Percentiles rank a stretch among this genome's conserved stretches.
Evolutionary conservation across 2,797 vertebrate species (phyloP).

Genomic region (Semotilus atromaculatus): DNA sequence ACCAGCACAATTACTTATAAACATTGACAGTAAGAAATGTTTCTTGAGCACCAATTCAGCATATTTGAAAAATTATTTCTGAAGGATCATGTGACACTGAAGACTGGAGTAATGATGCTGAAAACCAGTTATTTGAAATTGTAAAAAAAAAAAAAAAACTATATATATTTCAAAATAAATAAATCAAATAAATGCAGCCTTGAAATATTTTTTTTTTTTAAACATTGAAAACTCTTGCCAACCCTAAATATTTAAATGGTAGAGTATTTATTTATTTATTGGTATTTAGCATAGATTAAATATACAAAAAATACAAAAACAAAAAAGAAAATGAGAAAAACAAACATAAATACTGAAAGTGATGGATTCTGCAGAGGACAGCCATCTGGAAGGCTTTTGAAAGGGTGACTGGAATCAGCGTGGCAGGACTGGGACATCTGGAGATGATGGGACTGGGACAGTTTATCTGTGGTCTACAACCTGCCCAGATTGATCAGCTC

Average conservation of each 20-base stretch:
- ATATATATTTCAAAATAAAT: no score
- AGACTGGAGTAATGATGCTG: neutral
- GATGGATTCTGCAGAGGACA: conserved; percentile 62
- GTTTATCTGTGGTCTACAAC: conserved; percentile 77
- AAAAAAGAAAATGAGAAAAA: neutral
- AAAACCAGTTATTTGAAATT: neutral
- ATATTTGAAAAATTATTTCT: neutral
- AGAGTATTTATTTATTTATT: neutral
- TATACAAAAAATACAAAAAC: neutral
- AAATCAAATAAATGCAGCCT: neutral
- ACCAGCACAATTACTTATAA: neutral
- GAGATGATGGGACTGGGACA: conserved; percentile 69
- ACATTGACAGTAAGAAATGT: neutral
- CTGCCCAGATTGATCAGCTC: conserved; percentile 65
- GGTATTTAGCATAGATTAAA: neutral
- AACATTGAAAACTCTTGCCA: neutral
- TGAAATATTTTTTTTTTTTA: neutral
- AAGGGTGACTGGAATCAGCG: conserved; percentile 55
- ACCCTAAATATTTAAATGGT: neutral
- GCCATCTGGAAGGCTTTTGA: conserved; percentile 66
- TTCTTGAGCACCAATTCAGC: neutral
- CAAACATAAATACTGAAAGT: neutral
- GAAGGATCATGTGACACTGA: neutral
- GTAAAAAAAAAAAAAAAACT: no score
- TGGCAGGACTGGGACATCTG: conserved; percentile 54